Evolutionary conservation across 2,888 invertebrate species (phyloP), one percentile per base, ranked within the genome.

Genomic region (Pyrrhosoma nymphula): DNA sequence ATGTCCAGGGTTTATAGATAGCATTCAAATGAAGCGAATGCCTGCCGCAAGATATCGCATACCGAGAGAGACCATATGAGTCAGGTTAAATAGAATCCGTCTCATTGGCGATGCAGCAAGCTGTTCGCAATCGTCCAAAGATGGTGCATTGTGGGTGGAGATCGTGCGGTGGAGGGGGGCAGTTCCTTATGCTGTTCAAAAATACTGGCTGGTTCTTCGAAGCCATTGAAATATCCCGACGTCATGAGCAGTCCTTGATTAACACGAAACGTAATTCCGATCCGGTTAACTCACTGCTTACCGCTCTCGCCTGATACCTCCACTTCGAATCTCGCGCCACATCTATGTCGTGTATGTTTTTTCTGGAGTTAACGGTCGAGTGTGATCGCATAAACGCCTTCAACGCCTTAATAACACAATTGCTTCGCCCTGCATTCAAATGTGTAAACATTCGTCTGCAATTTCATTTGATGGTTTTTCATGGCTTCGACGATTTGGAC

Each of bases 131-230:
- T 82, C 82, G 82, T 35, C 82, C 82, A 82, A 35, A 82, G 82
- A 82, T 82, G 82, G 82, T 35, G 82, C 82, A 82, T 82, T 14
- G 30, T 30, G 35, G 82, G 82, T 82, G 82, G 82, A 82, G 82
- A 3, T 35, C 3, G 69, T 26, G 69, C 69, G 10, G 69, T 69
- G 12, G 69, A 8, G 60, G 1, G 35, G 35, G 82, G 82, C 35
- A 35, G 82, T 82, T 82, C 16, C 35, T 30, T 35, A 16, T 14
- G 82, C 82, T 16, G 82, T 82, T 82, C 82, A 82, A 35, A 82
- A 82, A 82, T 82, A 30, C 82, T 82, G 82, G 14, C 82, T 35
- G 35, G 82, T 82, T 82, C 82, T 82, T 14, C 82, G 82, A 82
- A 82, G 82, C 82, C 35, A 82, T 82, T 82, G 30, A 35, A 82